A percentile compares a stretch with the other conserved stretches of the same genome.
Conservation (phyloP, 1,140 invertebrate species). For the Zaprionus nigranus region DNA sequence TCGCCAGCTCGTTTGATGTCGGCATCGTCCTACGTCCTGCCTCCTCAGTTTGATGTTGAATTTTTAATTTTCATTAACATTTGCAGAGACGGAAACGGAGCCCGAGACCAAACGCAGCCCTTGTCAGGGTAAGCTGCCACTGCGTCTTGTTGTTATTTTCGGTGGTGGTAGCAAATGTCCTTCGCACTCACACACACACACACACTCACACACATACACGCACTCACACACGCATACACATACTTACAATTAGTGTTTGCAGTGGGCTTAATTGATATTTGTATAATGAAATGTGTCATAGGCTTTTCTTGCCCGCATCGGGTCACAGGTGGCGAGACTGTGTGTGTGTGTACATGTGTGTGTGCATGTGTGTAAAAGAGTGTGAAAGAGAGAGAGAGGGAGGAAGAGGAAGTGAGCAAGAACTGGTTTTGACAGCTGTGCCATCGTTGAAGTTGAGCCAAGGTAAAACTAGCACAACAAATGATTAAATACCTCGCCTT, state of each 20-base stretch:
- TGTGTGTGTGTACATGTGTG: neutral
- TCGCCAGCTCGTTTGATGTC: conserved; percentile 51
- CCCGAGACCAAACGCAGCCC: conserved; percentile 4
- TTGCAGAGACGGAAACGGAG: conserved; percentile 31
- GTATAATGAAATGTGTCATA: conserved; percentile 80
- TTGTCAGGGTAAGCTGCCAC: conserved; percentile 1
- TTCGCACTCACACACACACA: conserved; percentile 37
- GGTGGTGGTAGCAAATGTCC: conserved; percentile 42
- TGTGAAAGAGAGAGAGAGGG: neutral
- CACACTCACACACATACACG: conserved; percentile 25
- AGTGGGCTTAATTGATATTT: conserved; percentile 79
- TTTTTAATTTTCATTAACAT: conserved; percentile 83
- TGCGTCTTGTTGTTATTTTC: conserved; percentile 36
- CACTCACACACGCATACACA: conserved; percentile 7
- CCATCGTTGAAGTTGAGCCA: neutral
- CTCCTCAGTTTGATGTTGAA: conserved; percentile 77
- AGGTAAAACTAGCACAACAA: neutral
- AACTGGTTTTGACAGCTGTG: conserved; percentile 12
- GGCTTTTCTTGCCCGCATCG: conserved; percentile 70
- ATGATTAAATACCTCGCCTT: conserved; percentile 3
- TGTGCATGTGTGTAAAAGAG: neutral
- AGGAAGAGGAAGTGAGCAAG: neutral
- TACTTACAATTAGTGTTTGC: conserved; percentile 73
- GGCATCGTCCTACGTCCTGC: conserved; percentile 42
- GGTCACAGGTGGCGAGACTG: conserved; percentile 39